Evolutionary conservation across 2,888 invertebrate species (phyloP).

Genomic region (Caenorhabditis sinica): DNA sequence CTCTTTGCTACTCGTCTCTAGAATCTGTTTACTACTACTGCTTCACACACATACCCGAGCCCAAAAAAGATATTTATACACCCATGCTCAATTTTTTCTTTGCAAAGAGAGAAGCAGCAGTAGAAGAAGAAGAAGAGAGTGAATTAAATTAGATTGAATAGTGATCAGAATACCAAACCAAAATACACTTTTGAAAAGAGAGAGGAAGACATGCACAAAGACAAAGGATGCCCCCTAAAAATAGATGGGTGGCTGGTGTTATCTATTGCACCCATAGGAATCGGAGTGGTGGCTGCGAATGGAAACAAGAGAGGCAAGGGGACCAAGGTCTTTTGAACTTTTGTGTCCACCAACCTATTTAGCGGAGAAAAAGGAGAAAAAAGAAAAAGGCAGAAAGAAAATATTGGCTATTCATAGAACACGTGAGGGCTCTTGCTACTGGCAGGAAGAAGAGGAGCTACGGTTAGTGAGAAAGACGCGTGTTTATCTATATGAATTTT

Average conservation of each 20-base stretch:
- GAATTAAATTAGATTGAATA: constrained; percentile 46
- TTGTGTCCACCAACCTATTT: constrained; percentile 29
- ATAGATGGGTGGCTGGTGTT: constrained; percentile 56
- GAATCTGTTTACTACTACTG: constrained; percentile 46
- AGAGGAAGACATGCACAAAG: constrained; percentile 6
- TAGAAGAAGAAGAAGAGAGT: not conserved
- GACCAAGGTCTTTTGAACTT: constrained; percentile 55
- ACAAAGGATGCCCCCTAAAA: constrained; percentile 30
- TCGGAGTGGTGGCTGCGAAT: constrained; percentile 8
- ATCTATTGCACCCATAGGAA: constrained; percentile 60
- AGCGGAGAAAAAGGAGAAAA: not conserved
- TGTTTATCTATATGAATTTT: constrained; percentile 23
- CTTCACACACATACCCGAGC: constrained; percentile 4
- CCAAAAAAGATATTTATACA: constrained; percentile 23
- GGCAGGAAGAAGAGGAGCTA: constrained; percentile 4
- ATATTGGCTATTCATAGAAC: constrained; percentile 48
- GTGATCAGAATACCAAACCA: constrained; percentile 48
- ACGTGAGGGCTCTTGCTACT: constrained; percentile 20
- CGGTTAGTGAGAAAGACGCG: constrained; percentile 20
- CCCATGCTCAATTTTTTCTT: constrained; percentile 20
- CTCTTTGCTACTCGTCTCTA: constrained; percentile 4
- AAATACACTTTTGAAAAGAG: constrained; percentile 35
- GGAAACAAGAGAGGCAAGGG: not conserved
- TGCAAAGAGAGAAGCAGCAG: constrained; percentile 9
- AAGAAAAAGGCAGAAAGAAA: not conserved